phyloP scores from a whole-genome alignment of 2,113 vertebrate genomes.

The Amblyopsis rosae region DNA sequence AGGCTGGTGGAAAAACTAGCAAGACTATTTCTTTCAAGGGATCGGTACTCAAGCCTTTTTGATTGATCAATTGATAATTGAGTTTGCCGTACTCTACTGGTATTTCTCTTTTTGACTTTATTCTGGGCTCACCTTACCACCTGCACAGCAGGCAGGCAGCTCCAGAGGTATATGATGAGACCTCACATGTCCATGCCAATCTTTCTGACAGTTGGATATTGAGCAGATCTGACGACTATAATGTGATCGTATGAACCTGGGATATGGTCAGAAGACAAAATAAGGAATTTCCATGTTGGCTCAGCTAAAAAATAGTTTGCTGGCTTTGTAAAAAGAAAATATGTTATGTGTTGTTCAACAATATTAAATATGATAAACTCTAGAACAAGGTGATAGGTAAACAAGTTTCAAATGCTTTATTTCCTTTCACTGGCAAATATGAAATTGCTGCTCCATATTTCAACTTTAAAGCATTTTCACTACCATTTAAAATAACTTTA shows the following conservation, averaged over 20 bases:
- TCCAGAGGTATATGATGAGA: constrained; percentile 37
- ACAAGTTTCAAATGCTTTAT: constrained; percentile 62
- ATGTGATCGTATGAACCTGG: constrained; percentile 52
- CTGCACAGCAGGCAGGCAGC: constrained; percentile 17
- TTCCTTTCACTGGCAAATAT: constrained; percentile 75
- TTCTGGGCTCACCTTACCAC: constrained; percentile 19
- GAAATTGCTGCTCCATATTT: constrained; percentile 69
- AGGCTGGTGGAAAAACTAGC: too few relatives aligned
- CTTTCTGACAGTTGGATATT: constrained; percentile 29
- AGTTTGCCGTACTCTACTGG: background rate
- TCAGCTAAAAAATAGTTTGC: background rate
- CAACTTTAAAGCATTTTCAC: constrained; percentile 39
- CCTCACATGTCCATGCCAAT: constrained; percentile 45
- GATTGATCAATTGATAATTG: background rate
- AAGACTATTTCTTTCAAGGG: too few relatives aligned
- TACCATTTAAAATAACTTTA: constrained; percentile 60
- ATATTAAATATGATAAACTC: constrained; percentile 34
- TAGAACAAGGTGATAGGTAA: constrained; percentile 49
- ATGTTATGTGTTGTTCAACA: background rate
- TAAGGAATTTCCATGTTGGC: constrained; percentile 18
- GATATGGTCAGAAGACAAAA: constrained; percentile 52
- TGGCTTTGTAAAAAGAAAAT: too few relatives aligned
- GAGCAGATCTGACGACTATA: constrained; percentile 53
- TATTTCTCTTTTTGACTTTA: background rate
- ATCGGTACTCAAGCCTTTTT: background rate